A percentile compares a stretch with the other conserved stretches of the same genome.
Evolutionary conservation across 2,113 vertebrate genomes (phyloP).

Genomic region (Alces alces): DNA sequence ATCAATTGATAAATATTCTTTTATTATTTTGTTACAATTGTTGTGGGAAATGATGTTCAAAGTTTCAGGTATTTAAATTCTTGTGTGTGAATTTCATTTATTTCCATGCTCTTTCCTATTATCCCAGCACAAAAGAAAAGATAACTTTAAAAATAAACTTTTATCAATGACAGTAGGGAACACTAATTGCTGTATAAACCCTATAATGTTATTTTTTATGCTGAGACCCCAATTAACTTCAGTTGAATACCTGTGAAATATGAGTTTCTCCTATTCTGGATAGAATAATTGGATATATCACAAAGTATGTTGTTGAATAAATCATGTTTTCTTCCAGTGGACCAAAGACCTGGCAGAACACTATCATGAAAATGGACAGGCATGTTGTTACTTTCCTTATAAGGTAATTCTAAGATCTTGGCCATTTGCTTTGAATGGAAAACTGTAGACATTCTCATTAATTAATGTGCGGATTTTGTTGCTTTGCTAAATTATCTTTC

Average conservation of each 20-base stretch:
- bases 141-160: background rate
- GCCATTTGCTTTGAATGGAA: constrained; percentile 19
- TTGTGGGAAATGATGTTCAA: background rate
- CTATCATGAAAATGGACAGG: background rate
- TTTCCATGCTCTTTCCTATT: background rate
- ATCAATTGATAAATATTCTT: background rate
- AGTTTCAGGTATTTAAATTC: background rate
- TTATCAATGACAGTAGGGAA: background rate
- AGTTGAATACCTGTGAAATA: background rate
- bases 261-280: background rate
- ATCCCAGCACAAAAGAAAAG: background rate
- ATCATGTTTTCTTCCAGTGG: background rate
- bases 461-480: background rate
- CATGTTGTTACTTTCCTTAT: background rate
- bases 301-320: background rate
- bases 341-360: background rate
- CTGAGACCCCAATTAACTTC: constrained; percentile 8
- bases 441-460: background rate
- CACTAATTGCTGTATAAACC: background rate
- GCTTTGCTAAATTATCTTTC: constrained; percentile 33
- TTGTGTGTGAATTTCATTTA: background rate
- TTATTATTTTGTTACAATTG: constrained; percentile 5
- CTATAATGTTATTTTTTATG: background rate
- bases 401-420: background rate
- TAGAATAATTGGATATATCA: background rate